Evolutionary conservation across 2,797 vertebrate genomes (phyloP).

Genomic region (Telmatherina bonti): DNA sequence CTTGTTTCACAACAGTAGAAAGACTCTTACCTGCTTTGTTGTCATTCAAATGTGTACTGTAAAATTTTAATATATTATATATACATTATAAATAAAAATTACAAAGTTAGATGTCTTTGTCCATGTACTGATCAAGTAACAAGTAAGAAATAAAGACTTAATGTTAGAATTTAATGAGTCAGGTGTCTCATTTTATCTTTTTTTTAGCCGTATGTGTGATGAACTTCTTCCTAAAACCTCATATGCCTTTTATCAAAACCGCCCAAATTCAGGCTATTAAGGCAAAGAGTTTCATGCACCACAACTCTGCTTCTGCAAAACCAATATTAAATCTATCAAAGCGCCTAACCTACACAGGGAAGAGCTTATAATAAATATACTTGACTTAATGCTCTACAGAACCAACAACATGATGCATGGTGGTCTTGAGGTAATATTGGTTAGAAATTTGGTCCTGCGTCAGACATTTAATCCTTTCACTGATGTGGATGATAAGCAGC

Average conservation of each 20-base stretch:
- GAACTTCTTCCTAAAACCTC: too few species aligned
- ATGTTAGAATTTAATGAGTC: slow-evolving; percentile 44
- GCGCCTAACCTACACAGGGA: background rate
- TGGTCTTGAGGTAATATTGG: too few species aligned
- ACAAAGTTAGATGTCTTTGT: slow-evolving; percentile 79
- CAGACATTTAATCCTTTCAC: too few species aligned
- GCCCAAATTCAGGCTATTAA: too few species aligned
- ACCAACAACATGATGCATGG: too few species aligned
- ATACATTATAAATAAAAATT: slow-evolving; percentile 66
- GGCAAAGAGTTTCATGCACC: too few species aligned
- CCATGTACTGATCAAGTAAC: slow-evolving; percentile 82
- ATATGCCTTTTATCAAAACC: too few species aligned
- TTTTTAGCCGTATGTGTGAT: too few species aligned
- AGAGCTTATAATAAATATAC: background rate
- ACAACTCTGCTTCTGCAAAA: too few species aligned
- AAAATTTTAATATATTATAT: slow-evolving; percentile 77
- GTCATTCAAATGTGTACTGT: slow-evolving; percentile 78
- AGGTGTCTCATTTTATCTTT: background rate
- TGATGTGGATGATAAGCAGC: too few species aligned
- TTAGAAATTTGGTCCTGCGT: too few species aligned
- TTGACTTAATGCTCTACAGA: too few species aligned
- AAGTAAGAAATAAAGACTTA: slow-evolving; percentile 80
- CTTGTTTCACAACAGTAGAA: slow-evolving; percentile 74
- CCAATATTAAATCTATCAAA: background rate
- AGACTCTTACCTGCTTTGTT: slow-evolving; percentile 78